A percentile compares a stretch with the other conserved stretches of the same genome.
phyloP scores from a whole-genome alignment of 2,888 invertebrate species.

The Drosophila testacea region DNA sequence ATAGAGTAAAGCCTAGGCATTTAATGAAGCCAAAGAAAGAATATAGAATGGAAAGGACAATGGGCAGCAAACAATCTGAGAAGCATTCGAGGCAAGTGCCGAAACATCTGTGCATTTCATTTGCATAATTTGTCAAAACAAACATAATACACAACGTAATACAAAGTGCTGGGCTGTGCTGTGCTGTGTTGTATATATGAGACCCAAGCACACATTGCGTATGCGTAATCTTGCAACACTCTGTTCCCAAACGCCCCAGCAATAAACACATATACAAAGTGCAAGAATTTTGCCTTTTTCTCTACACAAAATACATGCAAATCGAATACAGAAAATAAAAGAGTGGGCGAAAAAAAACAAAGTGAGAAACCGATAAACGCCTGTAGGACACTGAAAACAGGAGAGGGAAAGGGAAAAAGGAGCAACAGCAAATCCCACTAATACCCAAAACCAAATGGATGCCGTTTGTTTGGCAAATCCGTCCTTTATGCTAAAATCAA shows the following conservation, averaged over 20 bases:
- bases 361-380: slow-evolving; percentile 72
- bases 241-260: slow-evolving; percentile 30
- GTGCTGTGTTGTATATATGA: slow-evolving; percentile 35
- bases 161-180: slow-evolving; percentile 50
- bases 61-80: slow-evolving; percentile 10
- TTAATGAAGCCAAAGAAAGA: slow-evolving; percentile 41
- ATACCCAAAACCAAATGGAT: slow-evolving; percentile 71
- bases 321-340: slow-evolving; percentile 53
- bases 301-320: slow-evolving; percentile 68
- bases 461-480: slow-evolving; percentile 75
- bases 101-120: slow-evolving; percentile 59
- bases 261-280: slow-evolving; percentile 49
- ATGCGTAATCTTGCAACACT: slow-evolving; percentile 74
- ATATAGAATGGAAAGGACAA: slow-evolving; percentile 8
- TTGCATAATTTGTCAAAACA: slow-evolving; percentile 79
- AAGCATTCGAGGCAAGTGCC: slow-evolving; percentile 29
- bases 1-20: slow-evolving; percentile 27
- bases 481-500: slow-evolving; percentile 75
- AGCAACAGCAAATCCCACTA: slow-evolving; percentile 66
- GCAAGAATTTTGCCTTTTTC: slow-evolving; percentile 54
- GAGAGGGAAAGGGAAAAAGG: background rate
- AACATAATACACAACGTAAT: slow-evolving; percentile 68
- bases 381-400: slow-evolving; percentile 34
- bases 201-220: slow-evolving; percentile 64
- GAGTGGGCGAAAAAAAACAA: slow-evolving; percentile 17